Conservation (phyloP, 2,797 vertebrate genomes). For the Euphonia xanthogaster region DNA sequence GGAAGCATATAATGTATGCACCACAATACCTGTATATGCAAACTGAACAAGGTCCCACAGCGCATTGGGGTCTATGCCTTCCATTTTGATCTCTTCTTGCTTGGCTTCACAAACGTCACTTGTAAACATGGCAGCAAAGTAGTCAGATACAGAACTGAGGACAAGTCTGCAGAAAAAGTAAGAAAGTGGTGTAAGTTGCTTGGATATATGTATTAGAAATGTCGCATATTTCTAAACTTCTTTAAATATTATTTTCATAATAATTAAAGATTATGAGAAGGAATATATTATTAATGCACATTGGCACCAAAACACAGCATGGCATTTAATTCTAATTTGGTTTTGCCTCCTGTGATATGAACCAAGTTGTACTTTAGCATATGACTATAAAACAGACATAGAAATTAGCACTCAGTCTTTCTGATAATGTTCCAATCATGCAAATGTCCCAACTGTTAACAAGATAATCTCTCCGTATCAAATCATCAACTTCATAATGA, state of each 20-base stretch:
- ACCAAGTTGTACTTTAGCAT: neutral
- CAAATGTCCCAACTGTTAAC: neutral
- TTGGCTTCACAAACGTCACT: constrained; percentile 83
- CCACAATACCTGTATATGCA: constrained; percentile 80
- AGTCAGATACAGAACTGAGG: constrained; percentile 82
- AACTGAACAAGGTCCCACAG: constrained; percentile 84
- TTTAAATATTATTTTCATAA: neutral
- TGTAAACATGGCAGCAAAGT: constrained; percentile 84
- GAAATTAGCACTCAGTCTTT: neutral
- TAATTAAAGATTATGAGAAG: neutral
- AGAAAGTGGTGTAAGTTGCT: neutral
- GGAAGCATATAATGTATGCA: neutral
- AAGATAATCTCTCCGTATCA: neutral
- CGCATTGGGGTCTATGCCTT: constrained; percentile 81
- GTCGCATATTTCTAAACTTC: neutral
- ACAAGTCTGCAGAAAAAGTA: constrained; percentile 74
- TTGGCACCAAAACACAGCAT: neutral
- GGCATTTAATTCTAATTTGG: neutral
- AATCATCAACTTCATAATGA: neutral
- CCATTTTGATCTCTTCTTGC: constrained; percentile 84
- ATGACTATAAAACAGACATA: neutral
- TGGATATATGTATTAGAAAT: neutral
- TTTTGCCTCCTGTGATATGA: neutral
- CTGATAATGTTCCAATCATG: neutral
- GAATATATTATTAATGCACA: neutral